Evolutionary conservation across 2,797 vertebrate species (phyloP).

Genomic region (Acridotheres tristis): DNA sequence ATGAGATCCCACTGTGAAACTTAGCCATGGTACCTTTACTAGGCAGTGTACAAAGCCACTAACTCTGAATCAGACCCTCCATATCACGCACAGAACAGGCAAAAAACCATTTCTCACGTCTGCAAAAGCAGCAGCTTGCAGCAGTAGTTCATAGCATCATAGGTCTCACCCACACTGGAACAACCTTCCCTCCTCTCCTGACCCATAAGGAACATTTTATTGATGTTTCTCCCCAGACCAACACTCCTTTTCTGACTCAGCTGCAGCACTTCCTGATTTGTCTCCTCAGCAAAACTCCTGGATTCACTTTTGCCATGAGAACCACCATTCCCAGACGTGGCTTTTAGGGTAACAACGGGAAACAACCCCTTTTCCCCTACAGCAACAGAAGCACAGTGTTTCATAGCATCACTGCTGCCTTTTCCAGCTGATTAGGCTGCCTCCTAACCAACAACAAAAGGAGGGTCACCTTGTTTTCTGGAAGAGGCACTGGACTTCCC

Average conservation of each 20-base stretch:
- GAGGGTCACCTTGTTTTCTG: neutral
- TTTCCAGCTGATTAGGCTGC: rapidly evolving
- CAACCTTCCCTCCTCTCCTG: neutral
- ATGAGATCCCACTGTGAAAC: neutral
- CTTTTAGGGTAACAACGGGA: neutral
- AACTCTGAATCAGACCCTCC: neutral
- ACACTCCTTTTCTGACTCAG: neutral
- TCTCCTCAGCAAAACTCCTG: neutral
- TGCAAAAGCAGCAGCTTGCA: neutral
- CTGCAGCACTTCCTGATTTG: neutral
- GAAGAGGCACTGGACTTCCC: neutral
- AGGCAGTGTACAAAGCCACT: neutral
- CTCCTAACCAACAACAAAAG: neutral
- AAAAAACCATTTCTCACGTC: rapidly evolving
- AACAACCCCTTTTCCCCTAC: neutral
- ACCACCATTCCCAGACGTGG: neutral
- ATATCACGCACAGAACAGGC: neutral
- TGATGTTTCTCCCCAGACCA: neutral
- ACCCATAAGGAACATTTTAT: neutral
- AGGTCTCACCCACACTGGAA: neutral
- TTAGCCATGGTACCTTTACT: neutral
- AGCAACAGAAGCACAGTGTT: neutral
- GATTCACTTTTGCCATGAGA: neutral
- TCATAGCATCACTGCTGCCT: neutral
- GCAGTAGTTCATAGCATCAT: rapidly evolving